Evolutionary conservation across 2,888 invertebrate genomes (phyloP).

Genomic region (Adineta ricciae): DNA sequence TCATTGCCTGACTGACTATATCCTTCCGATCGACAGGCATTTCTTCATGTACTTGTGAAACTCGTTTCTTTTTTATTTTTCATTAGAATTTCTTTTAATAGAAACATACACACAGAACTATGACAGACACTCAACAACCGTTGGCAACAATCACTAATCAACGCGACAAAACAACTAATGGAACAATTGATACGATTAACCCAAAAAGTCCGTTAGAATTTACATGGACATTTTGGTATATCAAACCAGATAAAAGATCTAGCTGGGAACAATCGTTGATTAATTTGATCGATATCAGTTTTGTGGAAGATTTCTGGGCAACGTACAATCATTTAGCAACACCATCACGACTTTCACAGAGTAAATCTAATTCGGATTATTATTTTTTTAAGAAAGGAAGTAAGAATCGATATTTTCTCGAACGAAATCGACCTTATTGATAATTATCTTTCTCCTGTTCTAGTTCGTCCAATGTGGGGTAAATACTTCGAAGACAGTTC

Average conservation of each 20-base stretch:
- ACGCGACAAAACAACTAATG: neutral
- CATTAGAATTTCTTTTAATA: neutral
- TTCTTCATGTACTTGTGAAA: neutral
- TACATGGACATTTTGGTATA: slow-evolving; percentile 22
- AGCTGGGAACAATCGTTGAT: slow-evolving; percentile 5
- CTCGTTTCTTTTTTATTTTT: neutral
- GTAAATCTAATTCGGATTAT: slow-evolving; percentile 12
- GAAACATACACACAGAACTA: neutral
- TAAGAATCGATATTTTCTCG: neutral
- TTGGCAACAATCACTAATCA: neutral
- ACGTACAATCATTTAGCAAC: slow-evolving; percentile 2
- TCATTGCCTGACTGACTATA: neutral
- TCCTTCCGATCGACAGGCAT: neutral
- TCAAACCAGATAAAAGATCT: slow-evolving; percentile 6
- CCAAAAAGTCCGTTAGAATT: slow-evolving; percentile 20
- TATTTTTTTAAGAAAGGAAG: slow-evolving; percentile 22
- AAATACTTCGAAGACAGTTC: no score
- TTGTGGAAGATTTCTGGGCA: slow-evolving; percentile 23
- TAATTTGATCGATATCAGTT: neutral
- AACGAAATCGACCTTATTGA: no score
- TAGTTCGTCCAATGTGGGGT: slow-evolving; percentile 24
- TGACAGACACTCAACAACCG: neutral
- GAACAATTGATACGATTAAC: neutral
- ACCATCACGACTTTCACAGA: neutral
- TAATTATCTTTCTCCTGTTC: no score